Conservation (phyloP, 1,140 invertebrate genomes). For the Drosophila sp. region DNA sequence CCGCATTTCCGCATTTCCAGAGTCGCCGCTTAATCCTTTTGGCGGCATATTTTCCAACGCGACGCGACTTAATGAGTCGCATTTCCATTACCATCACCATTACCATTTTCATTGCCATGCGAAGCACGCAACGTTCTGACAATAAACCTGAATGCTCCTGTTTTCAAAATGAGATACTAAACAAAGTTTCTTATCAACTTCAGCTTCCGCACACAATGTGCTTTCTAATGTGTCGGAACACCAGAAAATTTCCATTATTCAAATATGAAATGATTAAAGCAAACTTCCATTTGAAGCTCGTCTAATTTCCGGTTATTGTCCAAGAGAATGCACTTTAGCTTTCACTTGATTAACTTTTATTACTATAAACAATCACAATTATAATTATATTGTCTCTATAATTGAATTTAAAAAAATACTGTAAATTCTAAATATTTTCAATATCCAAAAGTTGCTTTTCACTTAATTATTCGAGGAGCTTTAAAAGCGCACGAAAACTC, state of each 20-base stretch:
- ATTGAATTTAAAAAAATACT: background rate
- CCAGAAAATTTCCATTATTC: slow-evolving; percentile 11
- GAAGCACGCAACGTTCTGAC: slow-evolving; percentile 52
- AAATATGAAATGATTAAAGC: slow-evolving; percentile 7
- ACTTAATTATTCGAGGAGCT: background rate
- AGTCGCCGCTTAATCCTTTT: slow-evolving; percentile 70
- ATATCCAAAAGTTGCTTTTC: too few species aligned
- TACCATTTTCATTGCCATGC: slow-evolving; percentile 36
- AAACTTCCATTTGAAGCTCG: background rate
- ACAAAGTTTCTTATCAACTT: slow-evolving; percentile 47
- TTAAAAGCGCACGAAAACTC: background rate
- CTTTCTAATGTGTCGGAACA: background rate
- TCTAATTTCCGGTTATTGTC: slow-evolving; percentile 5
- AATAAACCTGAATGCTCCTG: slow-evolving; percentile 53
- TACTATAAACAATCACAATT: too few species aligned
- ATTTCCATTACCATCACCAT: slow-evolving; percentile 41
- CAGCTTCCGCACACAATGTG: slow-evolving; percentile 1
- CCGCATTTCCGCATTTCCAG: slow-evolving; percentile 44
- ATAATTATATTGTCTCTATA: too few species aligned
- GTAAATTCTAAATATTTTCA: too few species aligned
- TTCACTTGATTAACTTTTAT: background rate
- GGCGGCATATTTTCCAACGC: slow-evolving; percentile 71
- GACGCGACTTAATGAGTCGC: slow-evolving; percentile 68
- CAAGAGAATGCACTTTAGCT: background rate
- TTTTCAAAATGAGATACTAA: slow-evolving; percentile 47